Evolutionary conservation across 1,140 invertebrate genomes (phyloP).

Genomic region (Achroia grisella): DNA sequence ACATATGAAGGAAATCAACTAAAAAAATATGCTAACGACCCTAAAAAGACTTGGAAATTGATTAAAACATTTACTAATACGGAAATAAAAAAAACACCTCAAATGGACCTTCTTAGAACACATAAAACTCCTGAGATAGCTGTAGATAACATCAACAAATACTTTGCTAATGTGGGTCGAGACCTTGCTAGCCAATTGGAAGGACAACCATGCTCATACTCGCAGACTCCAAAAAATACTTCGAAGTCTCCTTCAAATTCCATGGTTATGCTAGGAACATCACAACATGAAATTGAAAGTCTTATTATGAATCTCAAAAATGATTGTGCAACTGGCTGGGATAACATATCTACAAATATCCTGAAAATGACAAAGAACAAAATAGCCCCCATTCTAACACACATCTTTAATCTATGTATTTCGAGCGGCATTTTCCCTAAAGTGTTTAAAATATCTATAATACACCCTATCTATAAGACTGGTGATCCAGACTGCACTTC

Average conservation of each 20-base stretch:
- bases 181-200: not conserved
- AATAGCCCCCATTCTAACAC: not conserved
- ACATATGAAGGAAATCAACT: conserved; percentile 1
- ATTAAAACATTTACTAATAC: no score
- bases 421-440: not conserved
- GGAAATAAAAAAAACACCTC: no score
- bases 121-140: conserved; percentile 1
- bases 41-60: no score
- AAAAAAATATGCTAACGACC: no score
- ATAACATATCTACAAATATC: not conserved
- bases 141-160: conserved; percentile 2
- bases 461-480: conserved; percentile 5
- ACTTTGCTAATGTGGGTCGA: conserved; percentile 1
- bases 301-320: not conserved
- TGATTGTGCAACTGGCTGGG: conserved; percentile 1
- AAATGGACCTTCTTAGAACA: no score
- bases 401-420: not conserved
- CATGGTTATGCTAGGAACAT: not conserved
- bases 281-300: not conserved
- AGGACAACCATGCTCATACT: not conserved
- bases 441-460: conserved; percentile 1
- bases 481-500: not conserved
- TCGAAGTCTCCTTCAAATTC: not conserved
- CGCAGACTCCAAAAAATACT: not conserved
- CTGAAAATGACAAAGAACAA: not conserved